These are phyloP conservation scores for Chaetoderma sp. DNA, from an alignment of 2,888 invertebrate species.

Conservation along the genomic window DNA sequence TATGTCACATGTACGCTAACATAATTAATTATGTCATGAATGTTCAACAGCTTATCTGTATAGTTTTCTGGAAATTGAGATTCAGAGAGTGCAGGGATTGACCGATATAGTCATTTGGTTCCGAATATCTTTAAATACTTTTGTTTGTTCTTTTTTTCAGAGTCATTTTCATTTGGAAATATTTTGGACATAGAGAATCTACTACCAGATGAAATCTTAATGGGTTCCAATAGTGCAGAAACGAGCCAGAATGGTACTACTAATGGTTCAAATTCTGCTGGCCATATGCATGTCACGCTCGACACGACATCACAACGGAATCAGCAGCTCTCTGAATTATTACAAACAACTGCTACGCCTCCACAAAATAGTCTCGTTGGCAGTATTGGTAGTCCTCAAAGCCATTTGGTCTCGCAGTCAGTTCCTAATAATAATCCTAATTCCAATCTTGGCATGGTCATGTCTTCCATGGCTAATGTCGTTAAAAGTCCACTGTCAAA, in stretches of 20 bases:
- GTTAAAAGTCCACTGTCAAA: constrained; percentile 59
- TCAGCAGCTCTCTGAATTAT: constrained; percentile 56
- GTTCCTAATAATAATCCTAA: constrained; percentile 41
- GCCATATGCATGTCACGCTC: constrained; percentile 29
- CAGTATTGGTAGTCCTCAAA: constrained; percentile 44
- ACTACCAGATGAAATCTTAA: constrained; percentile 64
- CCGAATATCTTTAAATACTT: too few species aligned
- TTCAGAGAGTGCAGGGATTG: too few species aligned
- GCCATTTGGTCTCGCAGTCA: constrained; percentile 17
- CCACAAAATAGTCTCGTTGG: constrained; percentile 52
- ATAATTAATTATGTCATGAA: too few species aligned
- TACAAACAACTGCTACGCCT: constrained; percentile 47
- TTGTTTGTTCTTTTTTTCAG: constrained; percentile 15
- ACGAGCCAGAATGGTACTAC: constrained; percentile 52
- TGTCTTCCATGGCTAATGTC: constrained; percentile 43
- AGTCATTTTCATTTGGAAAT: constrained; percentile 22
- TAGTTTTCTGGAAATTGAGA: too few species aligned
- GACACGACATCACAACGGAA: constrained; percentile 55
- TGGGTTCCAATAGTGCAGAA: constrained; percentile 38
- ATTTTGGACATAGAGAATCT: constrained; percentile 51
- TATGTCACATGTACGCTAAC: too few species aligned
- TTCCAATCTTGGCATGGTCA: constrained; percentile 41
- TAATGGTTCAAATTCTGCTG: constrained; percentile 38
- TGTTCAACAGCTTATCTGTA: too few species aligned
- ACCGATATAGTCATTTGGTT: too few species aligned